Evolutionary conservation across 1,140 invertebrate genomes (phyloP).

Genomic region (Lordiphosa stackelbergi): DNA sequence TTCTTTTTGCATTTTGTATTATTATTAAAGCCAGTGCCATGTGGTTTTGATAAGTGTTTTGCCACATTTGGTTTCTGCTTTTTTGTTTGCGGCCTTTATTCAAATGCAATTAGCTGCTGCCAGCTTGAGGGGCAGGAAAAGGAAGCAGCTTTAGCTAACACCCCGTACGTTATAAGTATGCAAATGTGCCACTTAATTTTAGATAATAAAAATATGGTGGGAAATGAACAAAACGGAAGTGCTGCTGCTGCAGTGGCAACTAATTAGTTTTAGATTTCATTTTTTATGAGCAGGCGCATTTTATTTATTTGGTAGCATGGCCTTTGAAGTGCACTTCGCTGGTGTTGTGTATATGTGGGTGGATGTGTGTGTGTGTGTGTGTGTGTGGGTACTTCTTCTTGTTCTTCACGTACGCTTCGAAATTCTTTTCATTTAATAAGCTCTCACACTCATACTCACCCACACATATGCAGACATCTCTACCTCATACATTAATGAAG

Average conservation of each 20-base stretch:
- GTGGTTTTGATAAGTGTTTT: constrained; percentile 15
- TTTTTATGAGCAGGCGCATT: constrained; percentile 14
- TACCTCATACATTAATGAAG: constrained; percentile 75
- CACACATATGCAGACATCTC: constrained; percentile 75
- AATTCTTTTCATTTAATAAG: constrained; percentile 45
- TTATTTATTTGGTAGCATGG: constrained; percentile 57
- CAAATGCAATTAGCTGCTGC: constrained; percentile 64
- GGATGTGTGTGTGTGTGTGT: constrained; percentile 12
- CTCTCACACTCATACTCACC: constrained; percentile 69
- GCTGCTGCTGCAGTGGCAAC: constrained; percentile 43
- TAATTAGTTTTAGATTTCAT: constrained; percentile 63
- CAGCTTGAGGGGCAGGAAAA: constrained; percentile 69
- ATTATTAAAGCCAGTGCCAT: constrained; percentile 15
- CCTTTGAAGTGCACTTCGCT: constrained; percentile 31
- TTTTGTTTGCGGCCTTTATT: constrained; percentile 25
- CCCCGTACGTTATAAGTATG: constrained; percentile 21
- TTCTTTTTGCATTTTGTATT: constrained; percentile 6
- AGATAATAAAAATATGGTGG: constrained; percentile 58
- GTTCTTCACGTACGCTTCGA: constrained; percentile 1
- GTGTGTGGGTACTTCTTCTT: constrained; percentile 49
- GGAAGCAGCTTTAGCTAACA: constrained; percentile 56
- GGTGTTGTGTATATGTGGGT: too few relatives aligned
- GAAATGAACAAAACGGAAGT: constrained; percentile 51
- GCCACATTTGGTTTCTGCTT: constrained; percentile 21
- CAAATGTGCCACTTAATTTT: constrained; percentile 65